A percentile compares a stretch with the other conserved stretches of the same genome.
Evolutionary conservation across 2,797 vertebrate species (phyloP).

Genomic region (Capromys pilorides): DNA sequence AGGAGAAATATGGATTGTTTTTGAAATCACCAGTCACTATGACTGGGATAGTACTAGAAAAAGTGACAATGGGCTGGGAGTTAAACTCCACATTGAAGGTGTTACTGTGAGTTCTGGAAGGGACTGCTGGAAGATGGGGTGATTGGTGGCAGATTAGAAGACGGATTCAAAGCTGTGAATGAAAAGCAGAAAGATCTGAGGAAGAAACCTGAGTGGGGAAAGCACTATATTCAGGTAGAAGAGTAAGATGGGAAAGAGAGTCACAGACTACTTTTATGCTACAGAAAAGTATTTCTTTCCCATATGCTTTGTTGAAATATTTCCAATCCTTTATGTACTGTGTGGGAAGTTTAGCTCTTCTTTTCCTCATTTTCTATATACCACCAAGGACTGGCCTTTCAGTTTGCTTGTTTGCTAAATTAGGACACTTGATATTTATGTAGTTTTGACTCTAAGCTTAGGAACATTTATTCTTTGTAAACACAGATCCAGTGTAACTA

Average conservation of each 20-base stretch:
- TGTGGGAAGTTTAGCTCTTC: background rate
- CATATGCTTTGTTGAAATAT: background rate
- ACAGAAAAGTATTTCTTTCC: background rate
- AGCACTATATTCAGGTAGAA: background rate
- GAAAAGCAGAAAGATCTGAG: background rate
- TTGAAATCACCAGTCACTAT: background rate
- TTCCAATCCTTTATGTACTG: conserved; percentile 12
- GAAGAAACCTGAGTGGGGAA: background rate
- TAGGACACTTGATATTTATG: conserved; percentile 13
- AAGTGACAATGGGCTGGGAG: background rate
- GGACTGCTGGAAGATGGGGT: background rate
- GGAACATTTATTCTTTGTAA: conserved; percentile 15
- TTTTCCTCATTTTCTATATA: background rate
- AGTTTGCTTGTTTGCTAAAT: conserved; percentile 39
- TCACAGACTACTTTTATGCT: background rate
- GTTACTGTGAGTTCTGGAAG: background rate
- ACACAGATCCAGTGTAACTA: background rate
- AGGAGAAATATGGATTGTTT: background rate
- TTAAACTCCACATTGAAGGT: background rate
- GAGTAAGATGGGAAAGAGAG: background rate
- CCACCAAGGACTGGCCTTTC: background rate
- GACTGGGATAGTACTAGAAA: background rate
- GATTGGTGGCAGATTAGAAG: background rate
- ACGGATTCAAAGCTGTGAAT: background rate
- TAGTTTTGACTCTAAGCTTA: conserved; percentile 3